Evolutionary conservation across 2,888 invertebrate species (phyloP).

Genomic region (Bursaphelenchus okinawaensis): DNA sequence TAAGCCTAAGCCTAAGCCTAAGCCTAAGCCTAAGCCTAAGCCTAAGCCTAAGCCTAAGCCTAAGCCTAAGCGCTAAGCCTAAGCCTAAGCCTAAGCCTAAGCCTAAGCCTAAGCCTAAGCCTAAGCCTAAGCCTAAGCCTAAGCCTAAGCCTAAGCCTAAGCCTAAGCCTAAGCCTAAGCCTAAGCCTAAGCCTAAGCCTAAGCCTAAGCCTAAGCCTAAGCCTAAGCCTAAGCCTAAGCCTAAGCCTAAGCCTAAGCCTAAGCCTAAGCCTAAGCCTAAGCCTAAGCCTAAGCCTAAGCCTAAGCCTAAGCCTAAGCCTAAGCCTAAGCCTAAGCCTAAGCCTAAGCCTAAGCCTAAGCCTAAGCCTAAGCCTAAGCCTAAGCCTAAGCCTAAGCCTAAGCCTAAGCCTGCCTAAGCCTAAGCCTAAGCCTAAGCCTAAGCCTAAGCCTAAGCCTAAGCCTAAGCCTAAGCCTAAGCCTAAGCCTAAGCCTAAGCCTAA

Average conservation of each 20-base stretch:
- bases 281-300: background rate
- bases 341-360: background rate
- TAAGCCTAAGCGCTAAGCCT: too few relatives aligned
- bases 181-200: background rate
- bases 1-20: slow-evolving; percentile 11
- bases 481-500: background rate
- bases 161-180: background rate
- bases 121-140: background rate
- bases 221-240: background rate
- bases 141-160: background rate
- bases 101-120: background rate
- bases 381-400: background rate
- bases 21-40: background rate
- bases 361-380: background rate
- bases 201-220: background rate
- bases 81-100: background rate
- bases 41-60: background rate
- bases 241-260: background rate
- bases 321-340: background rate
- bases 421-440: background rate
- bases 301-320: background rate
- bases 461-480: background rate
- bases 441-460: background rate
- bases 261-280: background rate
- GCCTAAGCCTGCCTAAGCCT: background rate